Evolutionary conservation across 2,888 invertebrate genomes (phyloP).

Genomic region (Cryptus viduatorius): DNA sequence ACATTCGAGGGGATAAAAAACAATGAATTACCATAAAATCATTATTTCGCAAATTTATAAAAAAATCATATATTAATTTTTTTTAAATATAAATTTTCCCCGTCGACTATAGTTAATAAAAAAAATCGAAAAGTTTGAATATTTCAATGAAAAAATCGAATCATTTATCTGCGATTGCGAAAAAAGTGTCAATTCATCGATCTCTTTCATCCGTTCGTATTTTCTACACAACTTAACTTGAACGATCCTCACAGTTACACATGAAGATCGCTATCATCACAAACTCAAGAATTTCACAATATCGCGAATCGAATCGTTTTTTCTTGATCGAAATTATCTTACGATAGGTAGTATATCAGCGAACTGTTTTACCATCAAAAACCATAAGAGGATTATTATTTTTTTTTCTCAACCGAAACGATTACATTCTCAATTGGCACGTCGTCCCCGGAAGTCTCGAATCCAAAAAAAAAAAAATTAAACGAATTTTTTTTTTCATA

Average conservation of each 20-base stretch:
- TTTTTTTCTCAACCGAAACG: no score
- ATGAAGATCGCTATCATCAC: neutral
- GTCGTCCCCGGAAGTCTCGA: neutral
- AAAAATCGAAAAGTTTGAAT: neutral
- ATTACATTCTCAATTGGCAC: no score
- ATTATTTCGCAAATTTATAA: no score
- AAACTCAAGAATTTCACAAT: constrained; percentile 9
- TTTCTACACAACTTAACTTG: neutral
- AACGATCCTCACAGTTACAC: neutral
- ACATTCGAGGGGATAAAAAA: neutral
- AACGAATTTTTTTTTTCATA: neutral
- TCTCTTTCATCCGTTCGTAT: neutral
- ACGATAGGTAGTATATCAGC: neutral
- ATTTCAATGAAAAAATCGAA: neutral
- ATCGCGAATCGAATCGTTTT: neutral
- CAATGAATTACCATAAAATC: no score
- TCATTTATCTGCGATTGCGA: neutral
- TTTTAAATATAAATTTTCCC: neutral
- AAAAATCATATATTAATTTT: no score
- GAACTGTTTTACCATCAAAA: neutral
- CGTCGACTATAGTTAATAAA: neutral
- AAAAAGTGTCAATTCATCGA: neutral
- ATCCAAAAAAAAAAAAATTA: no score
- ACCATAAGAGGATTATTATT: no score
- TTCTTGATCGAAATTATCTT: neutral